Evolutionary conservation across 1,140 invertebrate species (phyloP), one percentile per base, ranked within the genome.

Genomic region (Listronotus bonariensis): DNA sequence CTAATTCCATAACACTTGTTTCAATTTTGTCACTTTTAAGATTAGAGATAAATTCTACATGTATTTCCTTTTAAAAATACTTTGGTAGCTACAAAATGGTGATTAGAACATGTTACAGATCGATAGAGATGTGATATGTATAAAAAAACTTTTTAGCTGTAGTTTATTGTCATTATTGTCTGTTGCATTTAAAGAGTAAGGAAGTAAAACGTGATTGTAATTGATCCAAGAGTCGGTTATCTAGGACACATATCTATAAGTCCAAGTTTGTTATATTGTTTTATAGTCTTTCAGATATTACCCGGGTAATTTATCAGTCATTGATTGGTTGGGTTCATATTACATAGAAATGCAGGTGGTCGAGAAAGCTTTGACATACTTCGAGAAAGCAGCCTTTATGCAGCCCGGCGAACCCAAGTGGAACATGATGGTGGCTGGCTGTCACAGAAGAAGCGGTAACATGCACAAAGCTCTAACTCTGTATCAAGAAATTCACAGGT

Each of bases 271-370:
- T 57, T 14, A 42, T 14, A 57, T 58, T 54, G 20, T 62, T 68
- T 49, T 80, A 65, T 69, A 93, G 87, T 90, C 93, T 6, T 94
- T 91, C 79, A 87, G 93, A 70, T 91, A 92, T 76, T 94, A 92
- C 78, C 95, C 96, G 51, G 92, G 92, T 38, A 92, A 93, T 80
- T 87, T 96, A 45, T 86, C 89, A 58, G 92, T 94, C 0, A 92
- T 97, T 60, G 91, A 95, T 76, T 97, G 95, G 88, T 82, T 98
- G 26, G 93, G 92, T 43, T 91, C 92, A 0, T 96, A 97, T 78
- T 95, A 93, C 73, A 89, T 96, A 57, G 92, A 95, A 72, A 87
- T 94, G 72, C 91, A 95, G 81, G 80, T 86, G 15, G 87, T 91
- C 41, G 95, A 97, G 77, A 95, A 95, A 80, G 93, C 95, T 5